Evolutionary conservation across 2,888 invertebrate genomes (phyloP).

Genomic region (Caenorhabditis zanzibari): DNA sequence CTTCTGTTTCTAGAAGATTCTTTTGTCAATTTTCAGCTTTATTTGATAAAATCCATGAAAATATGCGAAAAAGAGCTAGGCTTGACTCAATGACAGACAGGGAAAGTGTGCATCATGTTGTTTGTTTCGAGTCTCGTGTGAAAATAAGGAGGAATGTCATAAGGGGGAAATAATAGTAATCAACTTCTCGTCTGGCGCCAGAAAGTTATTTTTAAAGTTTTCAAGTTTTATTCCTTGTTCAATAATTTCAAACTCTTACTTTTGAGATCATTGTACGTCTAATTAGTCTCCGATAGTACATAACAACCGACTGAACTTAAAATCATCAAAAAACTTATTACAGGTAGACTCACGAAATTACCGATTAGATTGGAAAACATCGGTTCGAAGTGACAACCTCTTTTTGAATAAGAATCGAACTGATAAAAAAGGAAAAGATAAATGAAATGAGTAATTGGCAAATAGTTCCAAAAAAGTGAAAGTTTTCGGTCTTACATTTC

Average conservation of each 20-base stretch:
- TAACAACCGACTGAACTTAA: too few relatives aligned
- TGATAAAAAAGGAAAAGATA: conserved; percentile 12
- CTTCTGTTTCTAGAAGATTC: background rate
- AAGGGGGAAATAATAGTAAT: background rate
- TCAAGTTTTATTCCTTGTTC: background rate
- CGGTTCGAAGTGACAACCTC: background rate
- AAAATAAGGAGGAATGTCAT: background rate
- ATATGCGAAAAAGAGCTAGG: background rate
- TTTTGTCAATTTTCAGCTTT: background rate
- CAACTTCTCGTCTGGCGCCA: background rate
- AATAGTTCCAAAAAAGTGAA: conserved; percentile 34
- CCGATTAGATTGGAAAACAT: background rate
- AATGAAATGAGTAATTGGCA: conserved; percentile 17
- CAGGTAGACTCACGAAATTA: background rate
- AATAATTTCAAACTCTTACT: too few relatives aligned
- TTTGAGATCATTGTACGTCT: too few relatives aligned
- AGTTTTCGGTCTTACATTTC: conserved; percentile 9
- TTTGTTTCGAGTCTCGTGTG: background rate
- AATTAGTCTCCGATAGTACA: too few relatives aligned
- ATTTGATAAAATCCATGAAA: too few relatives aligned
- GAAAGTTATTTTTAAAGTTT: background rate
- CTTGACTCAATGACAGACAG: background rate
- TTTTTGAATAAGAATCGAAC: conserved; percentile 1
- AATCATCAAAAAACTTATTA: too few relatives aligned
- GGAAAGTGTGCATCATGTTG: background rate